Conservation (phyloP, 2,888 invertebrate species). For the Agrotis puta region DNA sequence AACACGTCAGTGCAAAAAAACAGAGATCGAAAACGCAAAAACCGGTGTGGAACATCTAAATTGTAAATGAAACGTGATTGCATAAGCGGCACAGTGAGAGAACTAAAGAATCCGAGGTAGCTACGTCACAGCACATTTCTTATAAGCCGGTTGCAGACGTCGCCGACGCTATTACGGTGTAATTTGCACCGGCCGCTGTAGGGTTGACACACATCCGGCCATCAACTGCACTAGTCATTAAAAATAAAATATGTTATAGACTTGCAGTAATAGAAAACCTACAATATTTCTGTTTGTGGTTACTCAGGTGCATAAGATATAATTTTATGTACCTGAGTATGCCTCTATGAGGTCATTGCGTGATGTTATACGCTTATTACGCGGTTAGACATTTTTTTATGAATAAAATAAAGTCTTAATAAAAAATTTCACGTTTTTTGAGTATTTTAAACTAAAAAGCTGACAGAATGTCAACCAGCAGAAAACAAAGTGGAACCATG, state of each 20-base stretch:
- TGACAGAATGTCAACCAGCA: not conserved
- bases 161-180: slow-evolving; percentile 50
- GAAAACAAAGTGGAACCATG: not conserved
- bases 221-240: slow-evolving; percentile 1
- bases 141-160: slow-evolving; percentile 59
- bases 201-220: slow-evolving; percentile 46
- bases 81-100: slow-evolving; percentile 39
- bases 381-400: too few species aligned
- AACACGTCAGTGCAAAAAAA: slow-evolving; percentile 14
- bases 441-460: not conserved
- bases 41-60: slow-evolving; percentile 48
- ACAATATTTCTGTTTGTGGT: not conserved
- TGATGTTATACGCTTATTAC: too few species aligned
- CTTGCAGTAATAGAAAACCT: not conserved
- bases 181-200: slow-evolving; percentile 53
- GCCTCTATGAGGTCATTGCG: too few species aligned
- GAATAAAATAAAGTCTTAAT: too few species aligned
- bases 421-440: too few species aligned
- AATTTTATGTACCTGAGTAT: not conserved
- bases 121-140: slow-evolving; percentile 51
- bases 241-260: slow-evolving; percentile 6
- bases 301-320: not conserved
- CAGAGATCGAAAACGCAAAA: slow-evolving; percentile 8
- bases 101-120: slow-evolving; percentile 53
- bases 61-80: slow-evolving; percentile 53